Conservation (phyloP, 2,797 vertebrate species). For the Rachycentron canadum region DNA sequence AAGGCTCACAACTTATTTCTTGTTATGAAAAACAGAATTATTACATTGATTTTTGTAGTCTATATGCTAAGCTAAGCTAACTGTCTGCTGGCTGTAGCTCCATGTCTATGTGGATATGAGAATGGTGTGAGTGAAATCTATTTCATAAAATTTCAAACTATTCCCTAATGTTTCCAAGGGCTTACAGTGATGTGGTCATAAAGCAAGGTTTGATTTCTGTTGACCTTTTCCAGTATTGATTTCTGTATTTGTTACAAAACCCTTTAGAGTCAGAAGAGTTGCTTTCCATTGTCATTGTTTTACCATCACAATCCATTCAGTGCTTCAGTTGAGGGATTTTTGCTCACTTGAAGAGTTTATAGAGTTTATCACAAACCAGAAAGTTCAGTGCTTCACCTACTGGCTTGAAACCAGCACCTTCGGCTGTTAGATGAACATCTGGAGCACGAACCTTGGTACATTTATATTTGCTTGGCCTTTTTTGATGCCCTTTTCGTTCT, state of each 20-base stretch:
- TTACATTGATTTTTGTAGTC: too few species aligned
- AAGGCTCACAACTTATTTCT: too few species aligned
- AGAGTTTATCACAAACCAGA: neutral
- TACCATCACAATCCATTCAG: neutral
- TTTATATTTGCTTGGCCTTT: neutral
- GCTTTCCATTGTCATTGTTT: neutral
- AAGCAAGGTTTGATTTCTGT: neutral
- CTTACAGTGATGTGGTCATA: neutral
- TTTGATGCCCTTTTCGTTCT: neutral
- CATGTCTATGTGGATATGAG: too few species aligned
- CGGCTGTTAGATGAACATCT: neutral
- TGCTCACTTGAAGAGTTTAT: neutral
- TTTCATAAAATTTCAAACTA: too few species aligned
- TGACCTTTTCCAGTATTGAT: neutral
- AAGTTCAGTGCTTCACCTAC: conserved; percentile 13
- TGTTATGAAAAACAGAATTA: too few species aligned
- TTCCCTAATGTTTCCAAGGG: neutral
- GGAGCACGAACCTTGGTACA: neutral
- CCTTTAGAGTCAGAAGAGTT: neutral
- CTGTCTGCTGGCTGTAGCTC: too few species aligned
- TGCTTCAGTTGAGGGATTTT: neutral
- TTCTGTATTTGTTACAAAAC: neutral
- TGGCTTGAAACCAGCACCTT: conserved; percentile 15
- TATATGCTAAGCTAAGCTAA: too few species aligned
- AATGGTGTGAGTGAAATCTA: too few species aligned